Evolutionary conservation across 2,113 vertebrate species (phyloP).

Genomic region (Jacana jacana): DNA sequence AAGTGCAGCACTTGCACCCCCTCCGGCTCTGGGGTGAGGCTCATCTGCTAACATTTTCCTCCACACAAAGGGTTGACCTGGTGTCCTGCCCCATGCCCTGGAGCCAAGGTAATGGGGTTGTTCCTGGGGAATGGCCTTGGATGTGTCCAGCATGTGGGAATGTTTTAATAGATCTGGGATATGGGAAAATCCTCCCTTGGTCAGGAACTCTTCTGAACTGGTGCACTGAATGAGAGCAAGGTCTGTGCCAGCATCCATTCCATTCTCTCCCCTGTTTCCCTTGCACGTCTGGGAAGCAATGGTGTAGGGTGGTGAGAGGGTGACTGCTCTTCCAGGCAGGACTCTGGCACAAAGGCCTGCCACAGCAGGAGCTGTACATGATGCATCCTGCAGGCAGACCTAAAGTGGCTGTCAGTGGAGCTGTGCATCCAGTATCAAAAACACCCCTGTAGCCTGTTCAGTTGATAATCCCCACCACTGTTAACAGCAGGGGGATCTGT

Average conservation of each 20-base stretch:
- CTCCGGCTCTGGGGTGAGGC: fast-evolving
- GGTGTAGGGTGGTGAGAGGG: neutral
- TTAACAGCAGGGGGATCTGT: neutral
- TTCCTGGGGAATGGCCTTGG: neutral
- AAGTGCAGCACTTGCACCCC: neutral
- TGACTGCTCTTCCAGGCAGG: neutral
- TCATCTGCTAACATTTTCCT: neutral
- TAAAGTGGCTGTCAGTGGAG: neutral
- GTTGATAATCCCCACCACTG: neutral
- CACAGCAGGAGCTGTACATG: neutral
- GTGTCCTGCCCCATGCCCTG: neutral
- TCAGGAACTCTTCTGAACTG: neutral
- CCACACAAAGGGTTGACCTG: neutral
- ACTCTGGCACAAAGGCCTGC: neutral
- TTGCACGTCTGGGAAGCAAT: neutral
- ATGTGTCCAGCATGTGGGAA: neutral
- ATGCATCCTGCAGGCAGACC: neutral
- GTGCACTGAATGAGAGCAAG: neutral
- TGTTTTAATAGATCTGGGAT: neutral
- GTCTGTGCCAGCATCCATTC: neutral
- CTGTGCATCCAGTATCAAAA: neutral
- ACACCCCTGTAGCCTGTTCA: neutral
- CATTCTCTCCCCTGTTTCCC: neutral
- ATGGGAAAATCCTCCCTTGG: neutral
- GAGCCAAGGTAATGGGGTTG: fast-evolving